Percentiles rank a stretch among this genome's conserved stretches.
Evolutionary conservation across 2,888 invertebrate genomes (phyloP).

Genomic region (Antitype chi): DNA sequence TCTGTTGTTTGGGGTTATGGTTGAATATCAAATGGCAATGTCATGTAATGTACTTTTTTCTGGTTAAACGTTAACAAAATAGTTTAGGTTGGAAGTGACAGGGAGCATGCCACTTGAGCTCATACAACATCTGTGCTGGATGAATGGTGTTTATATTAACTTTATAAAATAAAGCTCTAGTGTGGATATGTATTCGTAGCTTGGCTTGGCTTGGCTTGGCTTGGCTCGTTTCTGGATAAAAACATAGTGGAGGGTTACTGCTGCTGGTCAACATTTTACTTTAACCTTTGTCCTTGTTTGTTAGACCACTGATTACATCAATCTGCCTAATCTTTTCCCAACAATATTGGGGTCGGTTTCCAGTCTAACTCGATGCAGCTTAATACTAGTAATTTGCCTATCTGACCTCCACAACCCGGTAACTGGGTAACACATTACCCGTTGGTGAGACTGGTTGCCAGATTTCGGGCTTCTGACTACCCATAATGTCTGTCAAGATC

Average conservation of each 20-base stretch:
- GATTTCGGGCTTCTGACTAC: too few relatives aligned
- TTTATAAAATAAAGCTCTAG: slow-evolving; percentile 12
- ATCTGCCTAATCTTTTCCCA: not conserved
- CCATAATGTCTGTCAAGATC: too few relatives aligned
- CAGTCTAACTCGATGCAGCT: too few relatives aligned
- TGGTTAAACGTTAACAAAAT: slow-evolving; percentile 61
- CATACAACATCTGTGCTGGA: slow-evolving; percentile 44
- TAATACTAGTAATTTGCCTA: too few relatives aligned
- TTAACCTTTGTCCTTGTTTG: not conserved
- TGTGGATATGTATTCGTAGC: not conserved
- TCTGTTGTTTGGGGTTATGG: not conserved
- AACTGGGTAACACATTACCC: too few relatives aligned
- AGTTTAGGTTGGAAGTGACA: slow-evolving; percentile 66
- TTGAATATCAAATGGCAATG: slow-evolving; percentile 18
- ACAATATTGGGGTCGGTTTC: not conserved
- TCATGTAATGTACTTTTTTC: slow-evolving; percentile 48
- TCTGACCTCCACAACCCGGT: too few relatives aligned
- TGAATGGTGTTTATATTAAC: slow-evolving; percentile 55
- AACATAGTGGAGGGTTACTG: not conserved
- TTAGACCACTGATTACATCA: not conserved
- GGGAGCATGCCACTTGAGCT: slow-evolving; percentile 59
- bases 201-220: too few relatives aligned
- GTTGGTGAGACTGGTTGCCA: too few relatives aligned
- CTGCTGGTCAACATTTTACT: not conserved
- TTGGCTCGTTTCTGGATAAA: not conserved